Base-by-base conservation (phyloP, 2,113 vertebrate genomes). In the Hippocampus zosterae region DNA sequence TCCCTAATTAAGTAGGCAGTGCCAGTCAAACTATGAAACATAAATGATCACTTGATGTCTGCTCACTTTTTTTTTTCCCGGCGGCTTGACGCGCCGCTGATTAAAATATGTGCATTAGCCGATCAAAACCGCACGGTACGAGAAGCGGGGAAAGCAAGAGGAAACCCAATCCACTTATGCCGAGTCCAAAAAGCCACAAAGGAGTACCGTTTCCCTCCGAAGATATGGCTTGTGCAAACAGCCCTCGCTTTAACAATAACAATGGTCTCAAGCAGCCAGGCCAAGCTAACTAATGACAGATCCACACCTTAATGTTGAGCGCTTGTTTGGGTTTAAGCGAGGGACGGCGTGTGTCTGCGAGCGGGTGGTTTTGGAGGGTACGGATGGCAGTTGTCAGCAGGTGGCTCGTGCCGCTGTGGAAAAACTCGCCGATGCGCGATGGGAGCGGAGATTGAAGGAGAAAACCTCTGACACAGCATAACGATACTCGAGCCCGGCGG, bases 151-250 rank as follows among this genome's bases (percentile, higher is more conserved):
- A 79, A 68, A 76, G 69, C 15, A 59, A 70, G 69, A 71, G 79
- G 88, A 84, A 87, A 91, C 84, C 80, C 71, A 71, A 87, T 86
- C 81, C 67, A 21, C 63, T 73, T 65, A 11, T 80, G 67, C 77
- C 66, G 77, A 83, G 81, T 56, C 48, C 37, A 61, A 77, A 89
- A 88, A 90, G 83, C 88, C 87, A 61, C 90, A 89, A 77, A 80
- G 87, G 73, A 86, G 85, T 83, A 84, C 53, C 68, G 5, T 81
- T 88, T 78, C 85, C 82, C 85, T 90, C 80, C 85, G 61, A 86
- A 88, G 88, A 91, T 88, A 85, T 68, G 88, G 79, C 88, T 85
- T 90, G 83, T 90, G 88, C 88, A 90, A 90, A 89, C 89, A 88
- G 80, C 65, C 46, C 75, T 72, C 42, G 44, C 73, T 88, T 84